Conservation (phyloP, 2,113 vertebrate genomes). For the Podarcis raffonei region DNA sequence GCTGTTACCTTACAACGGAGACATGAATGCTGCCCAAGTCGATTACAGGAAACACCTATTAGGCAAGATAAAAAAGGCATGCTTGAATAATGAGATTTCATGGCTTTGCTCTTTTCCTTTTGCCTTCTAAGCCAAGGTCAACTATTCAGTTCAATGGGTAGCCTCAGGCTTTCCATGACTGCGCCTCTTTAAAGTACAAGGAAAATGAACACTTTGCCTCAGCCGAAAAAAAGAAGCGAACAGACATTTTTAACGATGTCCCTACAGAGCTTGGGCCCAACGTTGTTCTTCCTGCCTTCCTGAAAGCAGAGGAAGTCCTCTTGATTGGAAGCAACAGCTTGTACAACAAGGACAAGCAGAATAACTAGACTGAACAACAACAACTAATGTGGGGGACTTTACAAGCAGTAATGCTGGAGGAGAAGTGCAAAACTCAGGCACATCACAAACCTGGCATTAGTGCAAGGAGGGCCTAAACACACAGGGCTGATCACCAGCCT, state of each 20-base stretch:
- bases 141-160: conserved; percentile 6
- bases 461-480: not conserved
- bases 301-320: not conserved
- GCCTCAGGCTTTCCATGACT: not conserved
- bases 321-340: not conserved
- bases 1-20: conserved; percentile 93
- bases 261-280: not conserved
- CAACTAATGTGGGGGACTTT: not conserved
- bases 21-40: conserved; percentile 95
- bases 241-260: not conserved
- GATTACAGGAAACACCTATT: conserved; percentile 94
- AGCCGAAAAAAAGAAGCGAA: not conserved
- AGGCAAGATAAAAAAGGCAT: conserved; percentile 48
- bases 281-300: not conserved
- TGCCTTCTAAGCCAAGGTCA: conserved; percentile 15
- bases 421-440: not conserved
- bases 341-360: not conserved
- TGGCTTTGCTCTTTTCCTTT: conserved; percentile 5
- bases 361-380: not conserved
- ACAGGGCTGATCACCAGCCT: not conserved
- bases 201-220: not conserved
- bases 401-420: not conserved
- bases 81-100: conserved; percentile 16
- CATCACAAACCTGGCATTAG: not conserved
- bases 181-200: not conserved